Base-by-base conservation (phyloP, 2,113 vertebrate genomes). In the Plotosus lineatus region DNA sequence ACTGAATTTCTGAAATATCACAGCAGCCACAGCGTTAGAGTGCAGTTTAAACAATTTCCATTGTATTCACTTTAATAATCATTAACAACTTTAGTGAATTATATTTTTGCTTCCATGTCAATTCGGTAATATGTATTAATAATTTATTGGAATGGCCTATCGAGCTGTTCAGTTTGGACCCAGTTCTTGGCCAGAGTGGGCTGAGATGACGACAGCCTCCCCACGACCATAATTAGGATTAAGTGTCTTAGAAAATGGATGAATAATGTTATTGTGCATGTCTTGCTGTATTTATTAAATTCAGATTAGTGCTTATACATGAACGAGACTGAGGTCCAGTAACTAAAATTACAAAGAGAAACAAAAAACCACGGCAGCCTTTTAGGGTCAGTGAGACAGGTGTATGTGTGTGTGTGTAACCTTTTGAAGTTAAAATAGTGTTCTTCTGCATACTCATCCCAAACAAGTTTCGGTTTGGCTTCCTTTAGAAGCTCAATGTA, bases 361-460 rank as follows among this genome's bases (percentile, higher is more conserved):
- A 33, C 0, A 65, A 10, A 33, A 33, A 77, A 46, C 2, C 28
- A 46, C 23, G 19, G 36, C 51, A 44, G n/a, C 8, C 4, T 66
- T 33, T 90, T 77, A 53, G 36, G 33, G 44, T 12, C 2, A 0
- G 23, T 23, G 61, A 65, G 19, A 36, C 10, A 3, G 60, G 51
- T 44, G n/a, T 38, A 1, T n/a, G 4, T 55, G 7, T n/a, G 60
- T 50, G 9, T 36, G 38, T 36, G 31, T 66, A 46, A 98, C 98
- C 92, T 97, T 89, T 95, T 99, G 85, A 96, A 99, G 82, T 88
- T 95, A 80, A 99, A 95, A 85, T 95, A 94, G 89, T 98, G 97
- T 82, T 99, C 98, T 0, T 91, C 94, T 3, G 94, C 91, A 79
- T 96, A 91, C 82, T 95, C 93, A 84, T 98, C 96, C 97, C 98